These are phyloP conservation scores for Mixornis gularis DNA, from an alignment of 2,113 vertebrate species.

Conservation along the genomic window DNA sequence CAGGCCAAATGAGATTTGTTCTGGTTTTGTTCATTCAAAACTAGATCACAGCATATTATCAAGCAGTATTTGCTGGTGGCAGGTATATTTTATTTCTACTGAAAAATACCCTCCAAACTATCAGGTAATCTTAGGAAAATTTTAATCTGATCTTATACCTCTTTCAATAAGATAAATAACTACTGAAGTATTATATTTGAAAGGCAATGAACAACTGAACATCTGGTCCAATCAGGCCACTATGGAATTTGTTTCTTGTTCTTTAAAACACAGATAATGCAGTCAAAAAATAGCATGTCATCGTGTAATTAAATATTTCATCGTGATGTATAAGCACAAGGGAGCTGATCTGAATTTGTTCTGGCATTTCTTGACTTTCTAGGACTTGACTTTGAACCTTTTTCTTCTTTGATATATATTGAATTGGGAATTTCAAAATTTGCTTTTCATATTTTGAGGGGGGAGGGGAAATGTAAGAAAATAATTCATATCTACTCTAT, in stretches of 20 bases:
- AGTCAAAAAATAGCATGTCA: background rate
- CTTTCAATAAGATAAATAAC: background rate
- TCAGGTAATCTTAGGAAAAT: background rate
- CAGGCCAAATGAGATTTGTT: background rate
- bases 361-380: slow-evolving; percentile 9
- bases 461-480: background rate
- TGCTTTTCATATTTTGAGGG: background rate
- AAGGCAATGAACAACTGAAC: background rate
- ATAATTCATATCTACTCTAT: background rate
- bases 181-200: background rate
- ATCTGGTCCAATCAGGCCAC: background rate
- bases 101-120: background rate
- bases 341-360: background rate
- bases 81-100: background rate
- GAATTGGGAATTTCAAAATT: background rate
- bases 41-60: background rate
- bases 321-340: background rate
- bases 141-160: background rate
- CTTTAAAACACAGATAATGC: background rate
- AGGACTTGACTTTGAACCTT: slow-evolving; percentile 13
- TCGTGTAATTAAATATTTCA: background rate
- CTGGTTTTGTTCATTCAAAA: background rate
- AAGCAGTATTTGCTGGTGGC: background rate
- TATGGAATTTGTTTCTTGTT: background rate
- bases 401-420: slow-evolving; percentile 6